Conservation (phyloP, 2,113 vertebrate species). For the Brachyistius frenatus region DNA sequence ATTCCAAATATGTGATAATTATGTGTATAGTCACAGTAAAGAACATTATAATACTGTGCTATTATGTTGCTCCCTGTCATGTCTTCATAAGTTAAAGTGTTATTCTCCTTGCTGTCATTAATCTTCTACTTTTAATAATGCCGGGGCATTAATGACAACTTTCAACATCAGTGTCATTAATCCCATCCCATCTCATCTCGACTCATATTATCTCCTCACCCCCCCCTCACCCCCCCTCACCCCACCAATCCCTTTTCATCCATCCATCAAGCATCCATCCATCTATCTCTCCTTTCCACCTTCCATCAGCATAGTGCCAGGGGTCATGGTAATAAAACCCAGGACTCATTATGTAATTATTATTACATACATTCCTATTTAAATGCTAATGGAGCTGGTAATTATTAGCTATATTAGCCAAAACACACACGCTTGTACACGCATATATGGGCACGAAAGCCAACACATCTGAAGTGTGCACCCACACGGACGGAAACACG, state of each 20-base stretch:
- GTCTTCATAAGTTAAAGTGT: background rate
- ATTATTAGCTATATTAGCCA: constrained; percentile 63
- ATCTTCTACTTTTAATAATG: constrained; percentile 26
- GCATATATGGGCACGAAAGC: constrained; percentile 20
- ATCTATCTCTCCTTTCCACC: constrained; percentile 32
- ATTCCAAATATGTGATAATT: too few species aligned
- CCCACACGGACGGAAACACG: background rate
- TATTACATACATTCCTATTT: constrained; percentile 70
- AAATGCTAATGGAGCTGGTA: constrained; percentile 71
- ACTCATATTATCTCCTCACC: constrained; percentile 40
- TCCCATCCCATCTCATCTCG: constrained; percentile 27
- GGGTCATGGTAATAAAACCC: constrained; percentile 62
- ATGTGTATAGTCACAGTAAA: too few species aligned
- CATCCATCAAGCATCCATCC: constrained; percentile 46
- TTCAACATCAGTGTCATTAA: constrained; percentile 41
- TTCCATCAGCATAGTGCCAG: constrained; percentile 55
- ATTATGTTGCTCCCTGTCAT: too few species aligned
- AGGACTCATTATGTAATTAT: constrained; percentile 64
- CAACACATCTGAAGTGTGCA: constrained; percentile 11
- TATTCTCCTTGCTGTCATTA: constrained; percentile 19
- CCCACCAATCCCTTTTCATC: constrained; percentile 28
- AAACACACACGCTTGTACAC: constrained; percentile 23
- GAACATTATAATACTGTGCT: too few species aligned
- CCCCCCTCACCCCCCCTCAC: background rate
- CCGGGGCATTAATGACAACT: constrained; percentile 22